Evolutionary conservation across 2,797 vertebrate genomes (phyloP), one percentile per base, ranked within the genome.

Genomic region (Bothrops alternatus): DNA sequence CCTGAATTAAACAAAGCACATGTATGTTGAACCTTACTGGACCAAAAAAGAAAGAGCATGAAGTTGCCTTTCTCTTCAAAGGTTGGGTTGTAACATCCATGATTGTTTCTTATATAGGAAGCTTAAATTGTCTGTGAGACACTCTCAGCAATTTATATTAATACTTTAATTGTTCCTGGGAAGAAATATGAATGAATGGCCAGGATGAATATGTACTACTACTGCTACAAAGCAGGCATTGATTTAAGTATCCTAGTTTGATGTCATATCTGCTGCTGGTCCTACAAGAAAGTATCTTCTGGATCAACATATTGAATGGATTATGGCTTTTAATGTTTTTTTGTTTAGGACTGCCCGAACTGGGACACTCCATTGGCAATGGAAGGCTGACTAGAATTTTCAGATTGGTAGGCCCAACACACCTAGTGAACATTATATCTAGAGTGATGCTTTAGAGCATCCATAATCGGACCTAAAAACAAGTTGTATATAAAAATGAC

Each of bases 401-500:
- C 37, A 47, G 78, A 82, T 25, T 47, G 12, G 42, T 82, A 82
- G 78, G 37, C 78, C 73, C 20, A 4, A 12, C 42, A 82, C 18
- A 82, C 37, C 42, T 47, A 47, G 20, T 47, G 23, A 23, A 47
- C 42, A 82, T 47, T 82, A 20, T 12, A 82, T 47, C 42, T 82
- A 82, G 11, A 82, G 47, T 25, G 42, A 82, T 82, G 7, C 20
- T 78, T 47, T 25, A 42, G 73, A 47, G 20, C 20, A 82, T 82
- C 42, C 11, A 82, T 82, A 47, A 82, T 23, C 25, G 10, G 42
- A 47, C 91, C 90, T 93, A 63, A 93, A 94, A 91, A 61, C 90
- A 60, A 60, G 60, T 95, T 95, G 94, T 90, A 69, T 94, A 86
- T 93, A 88, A 32, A 90, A 87, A 25, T 85, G 55, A 23, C 16